A percentile compares a stretch with the other conserved stretches of the same genome.
phyloP scores from a whole-genome alignment of 2,888 invertebrate genomes.

The Ommatoiulus sabulosus region DNA sequence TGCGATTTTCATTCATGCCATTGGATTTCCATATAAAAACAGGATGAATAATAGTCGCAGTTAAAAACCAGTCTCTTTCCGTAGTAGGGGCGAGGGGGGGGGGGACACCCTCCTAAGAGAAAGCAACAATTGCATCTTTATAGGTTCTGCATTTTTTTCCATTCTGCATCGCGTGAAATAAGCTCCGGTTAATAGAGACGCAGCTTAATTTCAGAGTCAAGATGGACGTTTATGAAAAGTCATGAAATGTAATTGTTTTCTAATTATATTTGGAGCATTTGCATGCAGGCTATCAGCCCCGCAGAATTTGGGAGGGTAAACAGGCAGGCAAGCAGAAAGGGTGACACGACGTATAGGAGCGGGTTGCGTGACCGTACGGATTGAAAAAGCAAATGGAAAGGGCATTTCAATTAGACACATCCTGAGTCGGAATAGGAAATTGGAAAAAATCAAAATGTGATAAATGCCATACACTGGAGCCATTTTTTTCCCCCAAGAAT shows the following conservation, averaged over 20 bases:
- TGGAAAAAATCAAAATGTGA: slow-evolving; percentile 44
- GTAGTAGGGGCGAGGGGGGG: background rate
- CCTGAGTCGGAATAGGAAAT: slow-evolving; percentile 14
- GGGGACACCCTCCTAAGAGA: background rate
- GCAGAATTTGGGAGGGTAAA: slow-evolving; percentile 15
- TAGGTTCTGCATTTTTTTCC: background rate
- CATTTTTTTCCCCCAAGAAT: background rate
- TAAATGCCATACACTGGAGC: slow-evolving; percentile 16
- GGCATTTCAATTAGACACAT: slow-evolving; percentile 48
- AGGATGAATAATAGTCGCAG: slow-evolving; percentile 8
- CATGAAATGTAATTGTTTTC: slow-evolving; percentile 53
- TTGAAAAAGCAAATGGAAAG: slow-evolving; percentile 41
- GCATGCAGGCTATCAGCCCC: slow-evolving; percentile 1
- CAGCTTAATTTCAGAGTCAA: background rate
- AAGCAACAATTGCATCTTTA: slow-evolving; percentile 1
- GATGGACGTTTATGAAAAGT: slow-evolving; percentile 47
- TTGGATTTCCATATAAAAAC: slow-evolving; percentile 38
- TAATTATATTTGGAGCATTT: slow-evolving; percentile 44
- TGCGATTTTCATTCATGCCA: slow-evolving; percentile 44
- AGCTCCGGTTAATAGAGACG: background rate
- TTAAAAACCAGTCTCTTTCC: slow-evolving; percentile 35
- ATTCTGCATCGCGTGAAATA: background rate
- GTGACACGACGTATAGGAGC: slow-evolving; percentile 11
- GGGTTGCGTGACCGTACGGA: slow-evolving; percentile 44
- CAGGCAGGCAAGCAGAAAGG: slow-evolving; percentile 27